Conservation (phyloP, 2,888 invertebrate species). For the Tipula unca region DNA sequence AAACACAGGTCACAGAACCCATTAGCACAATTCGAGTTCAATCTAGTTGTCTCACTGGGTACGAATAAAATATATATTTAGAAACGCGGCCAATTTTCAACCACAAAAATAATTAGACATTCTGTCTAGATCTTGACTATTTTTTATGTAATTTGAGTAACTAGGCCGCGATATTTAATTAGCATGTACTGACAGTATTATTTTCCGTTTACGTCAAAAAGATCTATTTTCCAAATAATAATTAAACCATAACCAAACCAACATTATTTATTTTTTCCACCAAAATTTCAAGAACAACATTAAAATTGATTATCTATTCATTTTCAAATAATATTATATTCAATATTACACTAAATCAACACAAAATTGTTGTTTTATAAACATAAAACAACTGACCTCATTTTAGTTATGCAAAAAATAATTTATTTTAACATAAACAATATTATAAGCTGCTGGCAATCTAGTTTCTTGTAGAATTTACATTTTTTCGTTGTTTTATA, state of each 20-base stretch:
- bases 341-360: not conserved
- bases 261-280: not conserved
- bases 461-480: not conserved
- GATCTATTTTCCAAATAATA: not conserved
- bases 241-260: not conserved
- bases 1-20: not conserved
- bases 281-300: not conserved
- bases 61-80: not conserved
- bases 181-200: not conserved
- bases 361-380: not conserved
- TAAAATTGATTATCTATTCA: not conserved
- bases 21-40: not conserved
- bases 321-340: not conserved
- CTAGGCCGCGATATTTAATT: not conserved
- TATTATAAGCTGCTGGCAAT: not conserved
- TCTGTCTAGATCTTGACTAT: not conserved
- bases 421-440: not conserved
- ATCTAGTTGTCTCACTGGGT: not conserved
- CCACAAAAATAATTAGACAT: not conserved
- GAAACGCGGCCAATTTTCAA: not conserved
- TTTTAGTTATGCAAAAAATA: not conserved
- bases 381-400: not conserved
- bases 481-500: not conserved
- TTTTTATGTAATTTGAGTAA: not conserved
- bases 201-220: not conserved